Base-by-base conservation (phyloP, 2,888 invertebrate genomes). In the Eupithecia pulchellata region DNA sequence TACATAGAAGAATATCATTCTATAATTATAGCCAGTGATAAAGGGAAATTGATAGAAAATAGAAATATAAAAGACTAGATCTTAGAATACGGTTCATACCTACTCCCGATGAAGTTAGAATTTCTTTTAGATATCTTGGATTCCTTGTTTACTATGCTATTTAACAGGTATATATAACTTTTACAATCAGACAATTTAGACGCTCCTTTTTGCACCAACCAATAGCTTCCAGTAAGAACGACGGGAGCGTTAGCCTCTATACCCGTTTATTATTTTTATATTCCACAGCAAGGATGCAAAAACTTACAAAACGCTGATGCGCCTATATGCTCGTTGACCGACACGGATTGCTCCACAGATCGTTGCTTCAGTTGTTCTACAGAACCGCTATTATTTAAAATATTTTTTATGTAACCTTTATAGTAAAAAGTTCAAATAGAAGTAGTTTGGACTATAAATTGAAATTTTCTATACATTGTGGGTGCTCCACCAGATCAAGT, bases 191-290 rank as follows among this genome's bases (percentile, higher is more conserved):
- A 13, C 4, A 57, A 57, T 57, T 57, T 8, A 17, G 8, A 6
- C 30, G 25, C 30, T 42, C 8, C 29, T 29, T 29, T 58, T 60
- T 60, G 9, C 0, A 57, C 69, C 11, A 65, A 61, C 55, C 64
- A 52, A 72, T 42, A 57, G 66, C 61, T 57, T 71, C 73, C 71
- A 69, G 66, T 70, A 32, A 71, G 52, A 25, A 76, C 74, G 70
- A 73, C 71, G 82, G 81, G 86, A 81, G 83, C 86, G 80, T 82
- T 86, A 84, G 79, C 85, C 86, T 83, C 81, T 72, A 75, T 77
- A 84, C 85, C 80, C 79, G 84, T 84, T 84, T 84, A 81, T 81
- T 84, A 84, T 83, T 82, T 83, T 82, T 84, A 77, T 77, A 79
- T 79, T 76, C 71, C 69, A 74, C 72, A 75, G 75, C 69, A 72